Percentiles rank a stretch among this genome's conserved stretches.
These are phyloP conservation scores for Rhinogobio ventralis DNA, from an alignment of 2,797 vertebrate genomes.

Conservation along the genomic window DNA sequence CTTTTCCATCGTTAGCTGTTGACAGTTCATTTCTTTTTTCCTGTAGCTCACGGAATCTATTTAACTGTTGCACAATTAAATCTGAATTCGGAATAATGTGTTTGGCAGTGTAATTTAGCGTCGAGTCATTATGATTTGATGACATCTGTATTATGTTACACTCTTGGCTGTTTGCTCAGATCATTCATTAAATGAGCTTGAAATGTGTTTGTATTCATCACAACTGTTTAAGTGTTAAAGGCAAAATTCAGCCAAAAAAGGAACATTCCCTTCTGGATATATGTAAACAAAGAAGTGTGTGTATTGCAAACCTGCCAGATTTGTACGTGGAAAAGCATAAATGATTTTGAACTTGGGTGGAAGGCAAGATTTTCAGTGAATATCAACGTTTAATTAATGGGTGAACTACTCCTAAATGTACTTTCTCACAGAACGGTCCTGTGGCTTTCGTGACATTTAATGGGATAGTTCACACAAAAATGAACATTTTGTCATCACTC, in stretches of 20 bases:
- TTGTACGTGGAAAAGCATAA: background rate
- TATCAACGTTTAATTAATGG: background rate
- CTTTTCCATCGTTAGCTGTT: constrained; percentile 62
- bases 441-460: background rate
- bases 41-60: constrained; percentile 53
- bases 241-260: background rate
- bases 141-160: background rate
- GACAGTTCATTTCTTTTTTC: constrained; percentile 29
- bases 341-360: background rate
- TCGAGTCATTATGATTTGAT: constrained; percentile 2
- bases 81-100: constrained; percentile 25
- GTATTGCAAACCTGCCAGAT: background rate
- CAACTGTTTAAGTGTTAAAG: background rate
- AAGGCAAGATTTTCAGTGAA: background rate
- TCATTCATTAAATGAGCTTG: background rate
- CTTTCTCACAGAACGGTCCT: background rate
- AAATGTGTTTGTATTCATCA: constrained; percentile 3
- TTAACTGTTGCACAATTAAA: constrained; percentile 58
- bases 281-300: background rate
- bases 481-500: background rate
- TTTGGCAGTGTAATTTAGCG: background rate
- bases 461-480: background rate
- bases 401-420: background rate
- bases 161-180: background rate
- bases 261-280: background rate